These are phyloP conservation scores for Xanthia togata DNA, from an alignment of 2,888 invertebrate genomes.

Conservation along the genomic window DNA sequence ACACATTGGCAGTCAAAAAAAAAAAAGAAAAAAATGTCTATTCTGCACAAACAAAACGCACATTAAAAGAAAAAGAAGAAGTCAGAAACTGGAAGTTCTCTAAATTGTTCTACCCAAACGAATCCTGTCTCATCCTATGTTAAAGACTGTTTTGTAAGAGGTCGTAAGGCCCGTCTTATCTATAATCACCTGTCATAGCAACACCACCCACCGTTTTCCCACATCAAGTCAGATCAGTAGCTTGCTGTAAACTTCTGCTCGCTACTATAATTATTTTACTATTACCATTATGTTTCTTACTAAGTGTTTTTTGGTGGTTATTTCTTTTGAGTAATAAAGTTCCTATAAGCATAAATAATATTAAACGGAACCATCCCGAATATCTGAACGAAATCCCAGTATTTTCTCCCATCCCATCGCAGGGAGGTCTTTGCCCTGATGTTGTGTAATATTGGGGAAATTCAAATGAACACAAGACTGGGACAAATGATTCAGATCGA, in stretches of 20 bases:
- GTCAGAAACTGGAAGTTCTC: too few relatives aligned
- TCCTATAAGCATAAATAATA: neutral
- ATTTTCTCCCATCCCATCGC: conserved; percentile 3
- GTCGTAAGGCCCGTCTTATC: neutral
- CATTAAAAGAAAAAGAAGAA: too few relatives aligned
- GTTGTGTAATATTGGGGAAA: conserved; percentile 52
- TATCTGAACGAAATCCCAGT: conserved; percentile 15
- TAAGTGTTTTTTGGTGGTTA: neutral
- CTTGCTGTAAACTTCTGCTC: neutral
- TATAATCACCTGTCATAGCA: neutral
- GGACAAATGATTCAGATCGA: conserved; percentile 48
- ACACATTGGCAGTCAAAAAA: too few relatives aligned
- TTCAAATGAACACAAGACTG: conserved; percentile 47
- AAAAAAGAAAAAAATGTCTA: too few relatives aligned
- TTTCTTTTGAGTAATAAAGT: neutral
- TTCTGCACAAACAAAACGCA: too few relatives aligned
- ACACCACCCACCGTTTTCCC: neutral
- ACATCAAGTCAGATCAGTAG: neutral
- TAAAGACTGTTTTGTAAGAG: neutral
- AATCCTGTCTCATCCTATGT: neutral
- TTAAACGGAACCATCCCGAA: conserved; percentile 47
- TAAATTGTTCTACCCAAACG: neutral
- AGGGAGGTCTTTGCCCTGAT: conserved; percentile 49
- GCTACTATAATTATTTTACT: neutral
- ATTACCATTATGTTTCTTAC: neutral